Conservation (phyloP, 1,140 invertebrate genomes). For the Brachionus sp. region DNA sequence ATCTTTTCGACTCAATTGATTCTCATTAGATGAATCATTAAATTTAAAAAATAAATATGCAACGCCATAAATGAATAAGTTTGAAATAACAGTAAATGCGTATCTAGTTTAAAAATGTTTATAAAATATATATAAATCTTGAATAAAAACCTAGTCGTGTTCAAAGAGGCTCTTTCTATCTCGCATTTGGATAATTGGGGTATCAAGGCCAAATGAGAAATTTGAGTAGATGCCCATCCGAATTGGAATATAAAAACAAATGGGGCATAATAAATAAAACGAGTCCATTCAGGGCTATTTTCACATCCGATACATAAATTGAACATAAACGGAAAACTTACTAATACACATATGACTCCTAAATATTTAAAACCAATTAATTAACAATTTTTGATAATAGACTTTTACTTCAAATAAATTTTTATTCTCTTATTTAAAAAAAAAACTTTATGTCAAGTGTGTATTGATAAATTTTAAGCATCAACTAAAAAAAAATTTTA, state of each 20-base stretch:
- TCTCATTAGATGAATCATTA: slow-evolving; percentile 53
- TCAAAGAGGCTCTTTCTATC: slow-evolving; percentile 74
- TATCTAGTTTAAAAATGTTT: slow-evolving; percentile 52
- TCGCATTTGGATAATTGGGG: slow-evolving; percentile 73
- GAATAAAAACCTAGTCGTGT: slow-evolving; percentile 65
- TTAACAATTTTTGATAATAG: no score
- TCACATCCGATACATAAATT: slow-evolving; percentile 71
- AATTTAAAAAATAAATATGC: slow-evolving; percentile 69
- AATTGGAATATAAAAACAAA: slow-evolving; percentile 93
- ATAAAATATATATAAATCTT: neutral
- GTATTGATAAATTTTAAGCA: no score
- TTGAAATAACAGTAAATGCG: slow-evolving; percentile 75
- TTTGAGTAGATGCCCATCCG: slow-evolving; percentile 90
- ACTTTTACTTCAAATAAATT: no score
- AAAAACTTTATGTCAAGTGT: no score
- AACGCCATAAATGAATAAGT: slow-evolving; percentile 72
- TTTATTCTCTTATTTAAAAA: no score
- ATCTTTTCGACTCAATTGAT: slow-evolving; percentile 67
- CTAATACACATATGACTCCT: neutral
- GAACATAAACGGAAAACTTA: slow-evolving; percentile 86
- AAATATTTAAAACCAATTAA: no score
- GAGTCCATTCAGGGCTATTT: slow-evolving; percentile 64
- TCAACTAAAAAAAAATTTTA: no score
- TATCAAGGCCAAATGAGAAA: slow-evolving; percentile 86
- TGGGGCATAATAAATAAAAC: slow-evolving; percentile 79